phyloP scores from a whole-genome alignment of 2,113 vertebrate species.

The Hirundichthys speculiger region DNA sequence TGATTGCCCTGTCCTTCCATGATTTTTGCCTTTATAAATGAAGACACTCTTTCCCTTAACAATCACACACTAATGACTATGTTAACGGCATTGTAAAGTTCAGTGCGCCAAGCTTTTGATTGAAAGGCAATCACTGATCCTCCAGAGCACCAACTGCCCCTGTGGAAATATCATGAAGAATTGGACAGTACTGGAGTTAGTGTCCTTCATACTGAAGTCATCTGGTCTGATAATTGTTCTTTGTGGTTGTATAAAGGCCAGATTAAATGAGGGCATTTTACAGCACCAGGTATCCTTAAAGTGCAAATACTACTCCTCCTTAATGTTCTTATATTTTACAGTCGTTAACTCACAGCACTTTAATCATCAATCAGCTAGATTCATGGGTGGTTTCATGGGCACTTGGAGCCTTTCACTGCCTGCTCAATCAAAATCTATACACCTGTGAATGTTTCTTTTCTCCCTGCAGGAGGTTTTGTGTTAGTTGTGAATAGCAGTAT shows the following conservation, averaged over 20 bases:
- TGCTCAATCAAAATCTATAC: conserved; percentile 1
- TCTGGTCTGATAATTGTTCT: conserved; percentile 42
- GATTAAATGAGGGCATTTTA: conserved; percentile 36
- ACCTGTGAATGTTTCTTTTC: conserved; percentile 10
- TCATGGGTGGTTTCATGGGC: conserved; percentile 26
- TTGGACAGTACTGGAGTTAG: conserved; percentile 2
- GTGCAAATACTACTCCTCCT: not conserved
- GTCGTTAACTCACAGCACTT: conserved; percentile 29
- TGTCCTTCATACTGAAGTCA: conserved; percentile 32
- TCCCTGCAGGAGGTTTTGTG: not conserved
- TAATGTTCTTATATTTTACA: conserved; percentile 11
- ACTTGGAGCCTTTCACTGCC: conserved; percentile 4
- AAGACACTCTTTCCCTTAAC: no score
- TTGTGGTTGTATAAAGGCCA: conserved; percentile 23
- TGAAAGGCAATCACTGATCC: no score
- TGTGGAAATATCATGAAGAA: no score
- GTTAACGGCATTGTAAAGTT: no score
- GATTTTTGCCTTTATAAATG: no score
- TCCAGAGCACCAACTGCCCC: no score
- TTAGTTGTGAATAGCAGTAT: not conserved
- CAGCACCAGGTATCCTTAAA: conserved; percentile 35
- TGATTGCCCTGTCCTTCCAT: no score
- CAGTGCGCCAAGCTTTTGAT: no score
- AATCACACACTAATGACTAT: no score
- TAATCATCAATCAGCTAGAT: conserved; percentile 34